Conservation (phyloP, 2,888 invertebrate species). For the Cerceris rybyensis region DNA sequence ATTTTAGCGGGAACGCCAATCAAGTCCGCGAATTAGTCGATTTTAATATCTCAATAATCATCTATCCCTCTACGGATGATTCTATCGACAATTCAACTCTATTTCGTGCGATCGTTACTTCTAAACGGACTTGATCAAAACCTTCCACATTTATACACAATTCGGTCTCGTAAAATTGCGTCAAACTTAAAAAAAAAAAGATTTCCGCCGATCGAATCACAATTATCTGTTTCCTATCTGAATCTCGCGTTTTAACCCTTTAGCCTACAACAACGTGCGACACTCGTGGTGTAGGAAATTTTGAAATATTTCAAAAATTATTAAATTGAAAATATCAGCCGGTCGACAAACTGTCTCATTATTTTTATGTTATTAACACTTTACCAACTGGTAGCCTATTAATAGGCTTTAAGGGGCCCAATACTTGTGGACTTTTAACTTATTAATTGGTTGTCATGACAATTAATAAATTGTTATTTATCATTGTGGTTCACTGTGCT, state of each 20-base stretch:
- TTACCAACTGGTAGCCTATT: too few relatives aligned
- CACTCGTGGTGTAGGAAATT: too few relatives aligned
- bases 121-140: conserved; percentile 30
- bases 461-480: too few relatives aligned
- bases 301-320: too few relatives aligned
- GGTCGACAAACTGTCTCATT: too few relatives aligned
- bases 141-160: conserved; percentile 22
- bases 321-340: too few relatives aligned
- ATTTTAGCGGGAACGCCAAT: conserved; percentile 53
- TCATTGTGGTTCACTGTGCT: too few relatives aligned
- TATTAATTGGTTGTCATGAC: too few relatives aligned
- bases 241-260: conserved; percentile 38
- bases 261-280: too few relatives aligned
- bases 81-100: not conserved
- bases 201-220: conserved; percentile 48
- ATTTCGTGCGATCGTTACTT: conserved; percentile 16
- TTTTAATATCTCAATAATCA: conserved; percentile 10
- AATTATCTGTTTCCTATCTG: conserved; percentile 57
- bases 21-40: conserved; percentile 38
- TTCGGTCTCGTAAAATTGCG: conserved; percentile 14
- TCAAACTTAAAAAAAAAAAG: not conserved
- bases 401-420: too few relatives aligned
- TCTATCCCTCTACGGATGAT: not conserved
- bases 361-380: too few relatives aligned
- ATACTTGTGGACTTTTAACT: too few relatives aligned